phyloP scores from a whole-genome alignment of 2,797 vertebrate species.

The Gallinago nigripennis region DNA sequence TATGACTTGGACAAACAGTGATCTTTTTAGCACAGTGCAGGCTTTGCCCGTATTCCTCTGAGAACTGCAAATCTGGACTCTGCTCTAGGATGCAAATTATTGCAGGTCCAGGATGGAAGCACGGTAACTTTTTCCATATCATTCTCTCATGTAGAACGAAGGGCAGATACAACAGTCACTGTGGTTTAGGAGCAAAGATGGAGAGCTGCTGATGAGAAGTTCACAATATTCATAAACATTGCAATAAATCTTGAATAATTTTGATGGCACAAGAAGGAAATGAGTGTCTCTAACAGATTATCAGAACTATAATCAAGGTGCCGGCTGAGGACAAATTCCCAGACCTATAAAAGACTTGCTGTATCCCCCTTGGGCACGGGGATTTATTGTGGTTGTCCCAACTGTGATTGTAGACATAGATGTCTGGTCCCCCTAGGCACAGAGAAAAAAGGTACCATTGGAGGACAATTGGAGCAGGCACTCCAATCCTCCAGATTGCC shows the following conservation, averaged over 20 bases:
- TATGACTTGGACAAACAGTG: constrained; percentile 33
- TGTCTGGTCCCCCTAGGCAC: not conserved
- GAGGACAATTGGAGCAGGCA: not conserved
- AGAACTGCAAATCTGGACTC: constrained; percentile 26
- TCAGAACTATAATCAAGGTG: not conserved
- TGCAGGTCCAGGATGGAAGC: not conserved
- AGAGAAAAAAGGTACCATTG: not conserved
- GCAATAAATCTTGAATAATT: not conserved
- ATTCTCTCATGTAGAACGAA: not conserved
- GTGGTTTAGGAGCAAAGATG: not conserved
- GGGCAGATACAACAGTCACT: not conserved
- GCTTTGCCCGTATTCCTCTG: constrained; percentile 17
- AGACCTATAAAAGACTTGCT: not conserved
- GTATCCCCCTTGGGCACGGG: not conserved
- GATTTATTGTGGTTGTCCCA: not conserved
- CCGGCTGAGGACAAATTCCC: not conserved
- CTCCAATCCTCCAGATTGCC: not conserved
- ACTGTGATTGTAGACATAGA: not conserved
- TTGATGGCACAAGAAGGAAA: not conserved
- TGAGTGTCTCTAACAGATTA: not conserved
- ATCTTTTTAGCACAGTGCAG: not conserved
- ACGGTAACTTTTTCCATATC: not conserved
- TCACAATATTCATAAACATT: not conserved
- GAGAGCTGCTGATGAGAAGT: not conserved
- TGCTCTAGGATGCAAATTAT: constrained; percentile 17